These are phyloP conservation scores for Aphelocoma californica DNA, from an alignment of 2,797 vertebrate species.

Conservation along the genomic window DNA sequence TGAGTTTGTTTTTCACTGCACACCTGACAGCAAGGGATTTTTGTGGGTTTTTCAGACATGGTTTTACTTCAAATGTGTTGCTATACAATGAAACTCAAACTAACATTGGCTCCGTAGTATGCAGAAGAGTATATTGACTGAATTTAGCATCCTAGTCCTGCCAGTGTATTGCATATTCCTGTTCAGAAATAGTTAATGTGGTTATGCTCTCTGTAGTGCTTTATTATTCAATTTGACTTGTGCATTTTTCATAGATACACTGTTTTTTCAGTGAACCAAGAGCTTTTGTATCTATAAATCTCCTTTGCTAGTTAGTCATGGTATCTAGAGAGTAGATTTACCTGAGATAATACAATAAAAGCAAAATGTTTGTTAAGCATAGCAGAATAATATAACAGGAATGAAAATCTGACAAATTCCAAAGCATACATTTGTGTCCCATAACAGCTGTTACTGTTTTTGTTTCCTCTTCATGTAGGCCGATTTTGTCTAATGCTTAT, in stretches of 20 bases:
- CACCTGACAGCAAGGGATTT: background rate
- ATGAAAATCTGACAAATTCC: background rate
- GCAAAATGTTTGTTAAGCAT: slow-evolving; percentile 12
- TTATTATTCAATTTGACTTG: background rate
- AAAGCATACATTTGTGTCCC: slow-evolving; percentile 4
- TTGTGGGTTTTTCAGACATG: fast-evolving
- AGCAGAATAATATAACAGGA: background rate
- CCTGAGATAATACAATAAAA: background rate
- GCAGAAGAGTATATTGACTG: background rate
- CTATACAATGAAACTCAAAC: background rate
- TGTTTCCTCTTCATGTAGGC: background rate
- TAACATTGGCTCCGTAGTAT: fast-evolving
- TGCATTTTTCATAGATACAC: background rate
- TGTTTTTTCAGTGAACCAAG: background rate
- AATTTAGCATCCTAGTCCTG: background rate
- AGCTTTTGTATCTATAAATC: background rate
- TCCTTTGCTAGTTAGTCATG: background rate
- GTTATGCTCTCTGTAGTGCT: background rate
- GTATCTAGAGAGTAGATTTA: background rate
- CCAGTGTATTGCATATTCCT: background rate
- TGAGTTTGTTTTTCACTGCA: background rate
- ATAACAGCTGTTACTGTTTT: background rate
- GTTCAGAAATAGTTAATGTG: background rate
- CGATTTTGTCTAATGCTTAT: background rate
- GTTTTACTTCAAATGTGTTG: background rate